These are phyloP conservation scores for Theonella swinhoei DNA, from an alignment of 37 sponge, comb jelly and placozoan species.

Conservation along the genomic window DNA sequence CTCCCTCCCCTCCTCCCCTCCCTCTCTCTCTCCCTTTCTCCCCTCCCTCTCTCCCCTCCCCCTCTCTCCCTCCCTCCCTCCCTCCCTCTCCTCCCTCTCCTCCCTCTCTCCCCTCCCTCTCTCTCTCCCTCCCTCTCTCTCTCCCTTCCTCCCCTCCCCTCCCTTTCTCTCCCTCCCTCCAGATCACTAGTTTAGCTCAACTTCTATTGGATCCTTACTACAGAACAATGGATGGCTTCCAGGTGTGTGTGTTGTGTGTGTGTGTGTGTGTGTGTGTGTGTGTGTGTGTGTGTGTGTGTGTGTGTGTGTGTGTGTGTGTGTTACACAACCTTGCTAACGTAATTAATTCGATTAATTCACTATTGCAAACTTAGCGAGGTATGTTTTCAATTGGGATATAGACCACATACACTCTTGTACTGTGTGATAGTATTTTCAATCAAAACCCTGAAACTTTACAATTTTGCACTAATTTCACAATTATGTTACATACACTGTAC, in stretches of 20 bases:
- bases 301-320: neutral
- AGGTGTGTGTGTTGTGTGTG: slow-evolving; percentile 51
- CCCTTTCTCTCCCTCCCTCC: neutral
- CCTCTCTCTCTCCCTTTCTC: neutral
- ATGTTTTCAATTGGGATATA: too few relatives aligned
- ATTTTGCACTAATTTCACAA: too few relatives aligned
- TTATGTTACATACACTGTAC: too few relatives aligned
- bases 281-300: too few relatives aligned
- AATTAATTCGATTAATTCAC: neutral
- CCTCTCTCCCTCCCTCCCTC: neutral
- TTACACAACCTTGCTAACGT: too few relatives aligned
- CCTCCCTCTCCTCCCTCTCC: neutral
- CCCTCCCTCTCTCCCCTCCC: neutral
- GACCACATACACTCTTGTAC: too few relatives aligned
- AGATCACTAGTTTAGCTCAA: slow-evolving; percentile 89
- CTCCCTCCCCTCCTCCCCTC: neutral
- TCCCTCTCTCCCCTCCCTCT: neutral
- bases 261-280: neutral
- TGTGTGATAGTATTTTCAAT: too few relatives aligned
- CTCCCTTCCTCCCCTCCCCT: neutral
- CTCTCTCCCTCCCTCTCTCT: slow-evolving; percentile 9
- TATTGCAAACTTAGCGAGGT: neutral
- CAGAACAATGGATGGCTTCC: slow-evolving; percentile 94
- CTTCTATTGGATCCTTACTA: slow-evolving; percentile 90
- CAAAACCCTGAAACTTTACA: too few relatives aligned